These are phyloP conservation scores for Phrynosoma platyrhinos DNA, from an alignment of 2,113 vertebrate genomes.

Conservation along the genomic window DNA sequence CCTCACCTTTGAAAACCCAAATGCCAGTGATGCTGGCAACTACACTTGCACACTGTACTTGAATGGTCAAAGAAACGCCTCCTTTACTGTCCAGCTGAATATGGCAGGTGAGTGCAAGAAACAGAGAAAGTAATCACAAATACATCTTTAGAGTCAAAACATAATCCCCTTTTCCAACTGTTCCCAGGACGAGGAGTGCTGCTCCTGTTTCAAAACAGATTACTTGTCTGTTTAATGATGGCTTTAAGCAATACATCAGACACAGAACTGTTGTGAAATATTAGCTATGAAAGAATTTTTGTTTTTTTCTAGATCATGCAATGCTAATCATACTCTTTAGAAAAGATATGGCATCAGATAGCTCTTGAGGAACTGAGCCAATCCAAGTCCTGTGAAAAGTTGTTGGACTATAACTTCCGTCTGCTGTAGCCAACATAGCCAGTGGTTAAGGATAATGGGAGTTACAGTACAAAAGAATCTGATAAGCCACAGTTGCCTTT, in stretches of 20 bases:
- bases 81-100: constrained; percentile 21
- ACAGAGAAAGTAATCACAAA: too few relatives aligned
- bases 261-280: background rate
- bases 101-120: constrained; percentile 34
- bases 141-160: too few relatives aligned
- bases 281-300: background rate
- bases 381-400: background rate
- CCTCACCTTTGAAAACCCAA: constrained; percentile 24
- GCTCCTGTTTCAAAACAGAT: background rate
- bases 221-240: background rate
- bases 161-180: background rate
- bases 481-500: background rate
- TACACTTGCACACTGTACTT: constrained; percentile 32
- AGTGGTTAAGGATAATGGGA: background rate
- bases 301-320: background rate
- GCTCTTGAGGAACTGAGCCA: too few relatives aligned
- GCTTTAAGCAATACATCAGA: background rate
- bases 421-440: background rate
- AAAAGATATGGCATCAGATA: background rate
- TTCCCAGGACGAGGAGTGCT: background rate
- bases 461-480: too few relatives aligned
- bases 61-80: constrained; percentile 19
- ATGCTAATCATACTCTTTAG: background rate
- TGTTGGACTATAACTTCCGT: background rate
- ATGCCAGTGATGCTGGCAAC: constrained; percentile 29